Percentiles rank a stretch among this genome's conserved stretches.
phyloP scores from a whole-genome alignment of 2,113 vertebrate genomes.

The Cricetomys ansorgei region DNA sequence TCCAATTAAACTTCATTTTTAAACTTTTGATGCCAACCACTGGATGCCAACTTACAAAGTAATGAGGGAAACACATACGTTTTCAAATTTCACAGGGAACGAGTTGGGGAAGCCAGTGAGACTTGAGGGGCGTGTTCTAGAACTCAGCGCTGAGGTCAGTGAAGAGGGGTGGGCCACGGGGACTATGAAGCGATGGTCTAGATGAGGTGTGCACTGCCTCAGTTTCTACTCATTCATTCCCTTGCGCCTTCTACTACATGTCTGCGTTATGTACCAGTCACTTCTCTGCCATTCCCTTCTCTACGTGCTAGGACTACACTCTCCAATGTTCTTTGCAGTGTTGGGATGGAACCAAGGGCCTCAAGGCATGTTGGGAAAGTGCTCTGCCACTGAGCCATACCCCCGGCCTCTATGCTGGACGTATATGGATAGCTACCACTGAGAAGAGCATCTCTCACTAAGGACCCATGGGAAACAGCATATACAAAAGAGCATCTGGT shows the following conservation, averaged over 20 bases:
- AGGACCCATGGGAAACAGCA: neutral
- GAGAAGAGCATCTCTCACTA: neutral
- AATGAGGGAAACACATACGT: neutral
- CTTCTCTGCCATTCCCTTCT: neutral
- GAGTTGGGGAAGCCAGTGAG: neutral
- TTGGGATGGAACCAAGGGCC: neutral
- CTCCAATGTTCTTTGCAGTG: neutral
- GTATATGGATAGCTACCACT: too few relatives aligned
- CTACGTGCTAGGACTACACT: neutral
- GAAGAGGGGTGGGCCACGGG: neutral
- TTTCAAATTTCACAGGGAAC: neutral
- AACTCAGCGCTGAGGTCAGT: neutral
- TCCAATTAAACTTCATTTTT: neutral
- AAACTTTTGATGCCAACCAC: neutral
- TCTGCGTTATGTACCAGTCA: neutral
- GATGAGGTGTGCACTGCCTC: neutral
- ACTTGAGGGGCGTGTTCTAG: neutral
- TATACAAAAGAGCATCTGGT: fast-evolving
- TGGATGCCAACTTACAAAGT: neutral
- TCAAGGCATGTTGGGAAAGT: neutral
- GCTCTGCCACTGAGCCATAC: neutral
- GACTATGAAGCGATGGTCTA: neutral
- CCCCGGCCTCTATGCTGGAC: neutral
- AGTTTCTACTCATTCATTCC: neutral
- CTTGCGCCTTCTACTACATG: neutral